A percentile compares a stretch with the other conserved stretches of the same genome.
Conservation (phyloP, 2,888 invertebrate genomes). For the Sinelater perroti region DNA sequence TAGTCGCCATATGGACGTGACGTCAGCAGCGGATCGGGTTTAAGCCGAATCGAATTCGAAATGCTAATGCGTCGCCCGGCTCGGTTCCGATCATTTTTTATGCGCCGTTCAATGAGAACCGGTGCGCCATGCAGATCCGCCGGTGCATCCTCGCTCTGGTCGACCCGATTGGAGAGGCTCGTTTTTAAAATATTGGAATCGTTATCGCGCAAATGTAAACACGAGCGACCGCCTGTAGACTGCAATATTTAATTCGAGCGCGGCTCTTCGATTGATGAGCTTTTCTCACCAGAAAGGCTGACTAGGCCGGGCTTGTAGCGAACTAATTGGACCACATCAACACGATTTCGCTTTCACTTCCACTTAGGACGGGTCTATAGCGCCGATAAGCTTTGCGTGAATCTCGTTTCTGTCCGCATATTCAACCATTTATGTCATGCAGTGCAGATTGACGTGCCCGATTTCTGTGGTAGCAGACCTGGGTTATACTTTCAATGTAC, state of each 20-base stretch:
- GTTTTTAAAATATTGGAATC: conserved; percentile 12
- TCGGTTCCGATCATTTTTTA: too few species aligned
- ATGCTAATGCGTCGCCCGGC: too few species aligned
- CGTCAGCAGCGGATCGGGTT: conserved; percentile 44
- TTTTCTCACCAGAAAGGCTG: conserved; percentile 13
- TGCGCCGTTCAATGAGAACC: too few species aligned
- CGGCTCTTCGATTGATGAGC: conserved; percentile 1
- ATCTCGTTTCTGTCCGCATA: not conserved
- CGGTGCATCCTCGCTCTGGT: too few species aligned
- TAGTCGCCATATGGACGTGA: conserved; percentile 49
- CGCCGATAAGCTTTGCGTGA: conserved; percentile 3
- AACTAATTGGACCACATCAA: conserved; percentile 21
- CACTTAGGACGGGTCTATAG: conserved; percentile 4
- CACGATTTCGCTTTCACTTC: conserved; percentile 26
- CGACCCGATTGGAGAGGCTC: too few species aligned
- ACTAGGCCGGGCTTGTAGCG: conserved; percentile 8
- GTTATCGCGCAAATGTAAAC: conserved; percentile 8
- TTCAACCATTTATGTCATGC: too few species aligned
- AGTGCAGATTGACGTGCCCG: too few species aligned
- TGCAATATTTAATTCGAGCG: conserved; percentile 16
- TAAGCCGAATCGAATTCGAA: too few species aligned
- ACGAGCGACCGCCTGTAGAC: conserved; percentile 34
- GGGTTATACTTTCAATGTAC: too few species aligned
- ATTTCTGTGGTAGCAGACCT: too few species aligned
- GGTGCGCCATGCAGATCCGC: too few species aligned